Conservation (phyloP, 2,797 vertebrate genomes). For the Allobates femoralis region DNA sequence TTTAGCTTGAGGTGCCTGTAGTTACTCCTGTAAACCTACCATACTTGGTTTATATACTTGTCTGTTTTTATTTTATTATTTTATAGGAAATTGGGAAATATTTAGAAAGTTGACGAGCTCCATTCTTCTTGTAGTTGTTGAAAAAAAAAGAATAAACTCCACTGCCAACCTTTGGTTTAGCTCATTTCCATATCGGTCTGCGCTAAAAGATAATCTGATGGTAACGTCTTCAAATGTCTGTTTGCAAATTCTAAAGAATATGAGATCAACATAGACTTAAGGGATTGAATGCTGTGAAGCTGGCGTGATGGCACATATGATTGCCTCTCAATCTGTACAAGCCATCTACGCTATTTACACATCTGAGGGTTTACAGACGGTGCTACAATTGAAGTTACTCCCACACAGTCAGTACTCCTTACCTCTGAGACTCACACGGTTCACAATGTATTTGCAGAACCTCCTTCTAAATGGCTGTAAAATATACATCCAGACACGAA, state of each 20-base stretch:
- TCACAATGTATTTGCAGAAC: constrained; percentile 23
- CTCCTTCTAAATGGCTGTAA: constrained; percentile 29
- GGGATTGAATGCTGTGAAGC: constrained; percentile 10
- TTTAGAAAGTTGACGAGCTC: background rate
- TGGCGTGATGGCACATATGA: constrained; percentile 38
- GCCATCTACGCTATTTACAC: constrained; percentile 21
- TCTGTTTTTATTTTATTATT: too few species aligned
- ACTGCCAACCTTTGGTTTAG: background rate
- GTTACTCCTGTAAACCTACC: too few species aligned
- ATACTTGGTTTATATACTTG: too few species aligned
- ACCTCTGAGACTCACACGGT: constrained; percentile 1
- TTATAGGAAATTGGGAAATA: too few species aligned
- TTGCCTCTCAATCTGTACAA: constrained; percentile 28
- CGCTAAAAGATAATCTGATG: background rate
- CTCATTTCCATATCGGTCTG: background rate
- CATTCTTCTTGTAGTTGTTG: background rate
- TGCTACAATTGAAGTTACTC: constrained; percentile 45
- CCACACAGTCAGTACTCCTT: constrained; percentile 38
- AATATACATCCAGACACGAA: constrained; percentile 7
- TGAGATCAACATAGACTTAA: constrained; percentile 8
- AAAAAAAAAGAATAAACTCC: background rate
- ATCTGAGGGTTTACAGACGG: background rate
- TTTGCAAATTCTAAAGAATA: constrained; percentile 7
- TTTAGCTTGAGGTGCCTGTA: too few species aligned
- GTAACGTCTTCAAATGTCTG: constrained; percentile 8